Percentiles rank a stretch among this genome's conserved stretches.
These are phyloP conservation scores for Sinotaia quadrata DNA, from an alignment of 2,888 invertebrate genomes.

Conservation along the genomic window DNA sequence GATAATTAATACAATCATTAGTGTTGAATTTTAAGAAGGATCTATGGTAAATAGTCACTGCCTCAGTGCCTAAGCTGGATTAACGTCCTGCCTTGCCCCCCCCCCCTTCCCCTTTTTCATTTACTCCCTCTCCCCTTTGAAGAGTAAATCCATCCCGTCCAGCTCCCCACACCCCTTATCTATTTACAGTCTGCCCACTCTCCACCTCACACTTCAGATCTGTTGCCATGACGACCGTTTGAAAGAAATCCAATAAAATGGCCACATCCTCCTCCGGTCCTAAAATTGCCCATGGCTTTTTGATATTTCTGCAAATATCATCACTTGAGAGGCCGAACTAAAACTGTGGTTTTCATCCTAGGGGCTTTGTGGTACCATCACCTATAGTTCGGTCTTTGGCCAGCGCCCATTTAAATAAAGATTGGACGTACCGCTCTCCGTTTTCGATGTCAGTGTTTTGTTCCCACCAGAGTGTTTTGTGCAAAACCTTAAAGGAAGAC, in stretches of 20 bases:
- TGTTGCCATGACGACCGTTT: constrained; percentile 36
- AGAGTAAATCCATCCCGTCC: too few relatives aligned
- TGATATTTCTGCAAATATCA: constrained; percentile 43
- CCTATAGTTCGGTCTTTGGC: background rate
- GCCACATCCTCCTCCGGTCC: constrained; percentile 21
- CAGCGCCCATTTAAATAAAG: background rate
- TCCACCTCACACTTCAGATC: too few relatives aligned
- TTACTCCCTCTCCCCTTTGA: background rate
- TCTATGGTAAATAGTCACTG: too few relatives aligned
- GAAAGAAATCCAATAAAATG: constrained; percentile 39
- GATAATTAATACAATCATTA: too few relatives aligned
- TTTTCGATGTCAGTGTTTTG: too few relatives aligned
- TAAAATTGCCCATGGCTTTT: constrained; percentile 38
- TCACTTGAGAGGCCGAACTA: constrained; percentile 34
- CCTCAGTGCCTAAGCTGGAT: too few relatives aligned
- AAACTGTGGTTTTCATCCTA: constrained; percentile 26
- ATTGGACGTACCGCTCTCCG: too few relatives aligned
- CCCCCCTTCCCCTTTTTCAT: constrained; percentile 5
- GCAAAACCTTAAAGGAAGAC: too few relatives aligned
- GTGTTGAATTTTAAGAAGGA: too few relatives aligned
- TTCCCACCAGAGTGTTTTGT: too few relatives aligned
- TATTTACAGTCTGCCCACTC: constrained; percentile 26
- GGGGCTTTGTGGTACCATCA: background rate
- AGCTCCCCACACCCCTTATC: background rate
- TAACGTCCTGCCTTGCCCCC: background rate